Conservation (phyloP, 1,140 invertebrate genomes). For the Papilio xuthus region DNA sequence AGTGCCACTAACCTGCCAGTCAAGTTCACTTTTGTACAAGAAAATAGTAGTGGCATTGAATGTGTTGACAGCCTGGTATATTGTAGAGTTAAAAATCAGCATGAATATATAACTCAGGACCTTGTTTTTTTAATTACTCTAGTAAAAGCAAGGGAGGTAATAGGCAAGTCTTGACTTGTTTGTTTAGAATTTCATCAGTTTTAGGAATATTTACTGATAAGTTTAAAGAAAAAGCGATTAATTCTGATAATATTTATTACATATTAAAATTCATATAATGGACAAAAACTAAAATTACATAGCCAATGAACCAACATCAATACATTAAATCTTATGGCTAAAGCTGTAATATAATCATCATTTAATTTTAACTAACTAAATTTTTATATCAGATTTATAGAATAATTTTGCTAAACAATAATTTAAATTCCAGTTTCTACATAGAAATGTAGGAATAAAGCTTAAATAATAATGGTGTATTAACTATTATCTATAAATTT, state of each 20-base stretch:
- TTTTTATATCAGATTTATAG: background rate
- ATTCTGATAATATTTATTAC: constrained; percentile 19
- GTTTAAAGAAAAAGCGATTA: constrained; percentile 14
- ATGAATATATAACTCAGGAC: too few species aligned
- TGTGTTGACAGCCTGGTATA: too few species aligned
- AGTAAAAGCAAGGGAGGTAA: too few species aligned
- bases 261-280: background rate
- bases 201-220: background rate
- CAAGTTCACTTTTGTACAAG: too few species aligned
- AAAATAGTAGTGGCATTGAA: too few species aligned
- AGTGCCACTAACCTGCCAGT: too few species aligned
- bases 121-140: too few species aligned
- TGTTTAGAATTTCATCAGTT: too few species aligned
- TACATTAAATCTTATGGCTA: constrained; percentile 2
- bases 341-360: background rate
- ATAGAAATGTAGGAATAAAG: constrained; percentile 4
- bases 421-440: background rate
- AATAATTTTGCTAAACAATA: background rate
- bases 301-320: background rate
- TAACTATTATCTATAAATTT: background rate
- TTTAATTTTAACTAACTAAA: background rate
- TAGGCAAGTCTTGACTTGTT: too few species aligned
- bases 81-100: too few species aligned
- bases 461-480: background rate
- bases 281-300: constrained; percentile 18